Evolutionary conservation across 2,888 invertebrate species (phyloP), one percentile per base, ranked within the genome.

Genomic region (Mimachlamys varia): DNA sequence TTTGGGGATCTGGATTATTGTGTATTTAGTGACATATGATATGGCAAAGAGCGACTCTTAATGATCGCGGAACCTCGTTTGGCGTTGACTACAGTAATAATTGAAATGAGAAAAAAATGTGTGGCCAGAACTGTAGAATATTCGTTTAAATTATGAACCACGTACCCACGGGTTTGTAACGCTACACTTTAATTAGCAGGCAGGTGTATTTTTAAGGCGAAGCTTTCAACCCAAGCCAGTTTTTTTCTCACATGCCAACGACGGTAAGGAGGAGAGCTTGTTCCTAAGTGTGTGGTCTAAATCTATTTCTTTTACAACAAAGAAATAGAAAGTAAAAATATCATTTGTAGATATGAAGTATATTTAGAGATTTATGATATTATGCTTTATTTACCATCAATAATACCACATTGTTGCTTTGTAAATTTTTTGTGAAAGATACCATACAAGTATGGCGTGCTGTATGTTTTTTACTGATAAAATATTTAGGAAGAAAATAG

Each of bases 101-200:
- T 89, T 89, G 89, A 91, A 91, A 91, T 91, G 91, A 88, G 88
- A 55, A 89, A 91, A 91, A 91, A 91, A 50, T 89, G 91, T 89
- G 89, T 89, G 91, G 89, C 89, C 88, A 76, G 88, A 76, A 88
- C 88, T 55, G 87, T 50, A 91, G 33, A 91, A 76, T 49, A 62
- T 49, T 91, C 88, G 76, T 89, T 50, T 89, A 89, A 91, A 91
- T 91, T 89, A 89, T 50, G 58, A 58, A 89, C 88, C 88, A 58
- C 89, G 89, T 89, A 91, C 88, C 88, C 88, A 53, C 58, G 62
- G 87, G 89, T 89, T 62, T 89, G 91, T 91, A 88, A 91, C 50
- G 44, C 49, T 33, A 91, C 62, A 91, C 89, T 89, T 62, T 91
- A 91, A 91, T 91, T 91, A 91, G 53, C 76, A 88, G 88, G 88